A percentile compares a stretch with the other conserved stretches of the same genome.
These are phyloP conservation scores for Coranthus polyacanthus DNA, from an alignment of 2,797 vertebrate species.

Conservation along the genomic window DNA sequence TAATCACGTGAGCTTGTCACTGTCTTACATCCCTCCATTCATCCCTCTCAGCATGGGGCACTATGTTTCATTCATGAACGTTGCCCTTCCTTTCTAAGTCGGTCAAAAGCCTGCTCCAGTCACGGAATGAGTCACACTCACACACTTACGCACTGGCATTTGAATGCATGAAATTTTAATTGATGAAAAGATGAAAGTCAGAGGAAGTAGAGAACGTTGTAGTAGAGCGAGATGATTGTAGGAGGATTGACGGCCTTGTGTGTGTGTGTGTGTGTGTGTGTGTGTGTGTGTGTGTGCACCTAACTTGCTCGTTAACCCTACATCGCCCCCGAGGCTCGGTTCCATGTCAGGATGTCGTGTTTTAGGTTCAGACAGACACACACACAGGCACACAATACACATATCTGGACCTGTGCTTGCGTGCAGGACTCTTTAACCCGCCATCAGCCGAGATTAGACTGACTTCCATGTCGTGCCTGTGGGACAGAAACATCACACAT, in stretches of 20 bases:
- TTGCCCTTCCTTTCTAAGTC: conserved; percentile 23
- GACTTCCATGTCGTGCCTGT: conserved; percentile 25
- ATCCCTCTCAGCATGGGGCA: conserved; percentile 20
- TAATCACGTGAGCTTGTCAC: conserved; percentile 1
- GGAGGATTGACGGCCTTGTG: not conserved
- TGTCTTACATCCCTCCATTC: conserved; percentile 41
- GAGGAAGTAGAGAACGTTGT: conserved; percentile 34
- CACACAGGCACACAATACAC: conserved; percentile 20
- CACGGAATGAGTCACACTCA: conserved; percentile 48
- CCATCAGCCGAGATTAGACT: conserved; percentile 32
- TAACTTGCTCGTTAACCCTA: conserved; percentile 41
- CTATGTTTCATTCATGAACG: conserved; percentile 75
- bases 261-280: conserved; percentile 9
- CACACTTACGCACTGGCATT: conserved; percentile 16
- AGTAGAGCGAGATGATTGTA: conserved; percentile 5
- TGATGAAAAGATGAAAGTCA: conserved; percentile 41
- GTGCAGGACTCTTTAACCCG: conserved; percentile 40
- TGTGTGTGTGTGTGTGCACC: conserved; percentile 4
- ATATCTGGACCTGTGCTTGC: conserved; percentile 29
- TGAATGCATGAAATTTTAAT: conserved; percentile 65
- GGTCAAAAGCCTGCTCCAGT: conserved; percentile 47
- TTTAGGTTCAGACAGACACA: conserved; percentile 24
- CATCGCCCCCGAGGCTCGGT: conserved; percentile 5
- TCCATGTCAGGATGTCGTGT: conserved; percentile 38
- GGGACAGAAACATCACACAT: conserved; percentile 2